A percentile compares a stretch with the other conserved stretches of the same genome.
Evolutionary conservation across 2,113 vertebrate genomes (phyloP).

Genomic region (Pollimyrus isidori): DNA sequence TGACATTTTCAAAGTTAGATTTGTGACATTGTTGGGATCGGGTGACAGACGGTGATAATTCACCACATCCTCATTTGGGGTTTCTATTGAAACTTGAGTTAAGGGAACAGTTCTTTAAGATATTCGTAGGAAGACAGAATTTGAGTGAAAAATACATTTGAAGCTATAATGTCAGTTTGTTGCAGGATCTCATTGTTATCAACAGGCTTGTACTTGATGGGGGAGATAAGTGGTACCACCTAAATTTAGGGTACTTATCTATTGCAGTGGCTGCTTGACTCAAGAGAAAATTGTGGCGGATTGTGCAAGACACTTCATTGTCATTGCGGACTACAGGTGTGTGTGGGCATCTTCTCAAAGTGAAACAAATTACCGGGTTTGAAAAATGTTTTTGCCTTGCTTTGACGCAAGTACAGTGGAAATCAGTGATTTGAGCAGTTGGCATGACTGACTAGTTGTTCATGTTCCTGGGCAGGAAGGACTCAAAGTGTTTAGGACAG

Average conservation of each 20-base stretch:
- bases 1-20: background rate
- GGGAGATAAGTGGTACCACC: background rate
- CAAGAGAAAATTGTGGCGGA: conserved; percentile 97
- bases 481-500: conserved; percentile 79
- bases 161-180: background rate
- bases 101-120: background rate
- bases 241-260: background rate
- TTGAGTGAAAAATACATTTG: background rate
- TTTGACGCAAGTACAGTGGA: background rate
- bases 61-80: background rate
- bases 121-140: background rate
- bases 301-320: conserved; percentile 83
- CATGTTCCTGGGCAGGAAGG: conserved; percentile 65
- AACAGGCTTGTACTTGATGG: background rate
- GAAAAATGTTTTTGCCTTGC: background rate
- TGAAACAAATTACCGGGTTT: background rate
- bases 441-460: background rate
- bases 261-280: conserved; percentile 79
- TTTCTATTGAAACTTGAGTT: background rate
- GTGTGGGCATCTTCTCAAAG: background rate
- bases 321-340: conserved; percentile 95
- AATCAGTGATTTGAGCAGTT: background rate
- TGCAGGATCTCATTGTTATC: background rate
- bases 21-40: background rate
- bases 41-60: background rate